These are phyloP conservation scores for Tokudaia tokunoshimensis DNA, from an alignment of 2,797 vertebrate species.

Conservation along the genomic window DNA sequence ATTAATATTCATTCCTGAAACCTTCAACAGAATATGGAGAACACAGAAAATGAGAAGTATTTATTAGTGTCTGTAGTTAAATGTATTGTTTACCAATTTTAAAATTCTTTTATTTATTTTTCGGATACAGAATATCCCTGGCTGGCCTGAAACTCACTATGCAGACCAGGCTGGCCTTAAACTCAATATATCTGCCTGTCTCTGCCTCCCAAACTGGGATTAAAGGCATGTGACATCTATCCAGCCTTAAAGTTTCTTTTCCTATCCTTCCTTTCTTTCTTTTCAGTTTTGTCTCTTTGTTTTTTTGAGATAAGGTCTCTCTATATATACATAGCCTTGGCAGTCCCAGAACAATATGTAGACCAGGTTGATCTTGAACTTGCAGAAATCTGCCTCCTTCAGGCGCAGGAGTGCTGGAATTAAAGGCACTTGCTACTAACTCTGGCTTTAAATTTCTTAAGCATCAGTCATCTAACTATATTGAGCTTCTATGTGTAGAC, in stretches of 20 bases:
- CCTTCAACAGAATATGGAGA: slow-evolving; percentile 31
- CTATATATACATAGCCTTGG: too few species aligned
- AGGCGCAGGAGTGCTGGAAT: neutral
- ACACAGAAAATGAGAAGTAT: slow-evolving; percentile 26
- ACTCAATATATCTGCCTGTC: neutral
- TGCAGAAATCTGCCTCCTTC: neutral
- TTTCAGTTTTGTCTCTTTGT: neutral
- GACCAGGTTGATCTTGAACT: neutral
- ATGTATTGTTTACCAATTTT: neutral
- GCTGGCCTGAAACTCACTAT: neutral
- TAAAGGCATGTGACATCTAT: too few species aligned
- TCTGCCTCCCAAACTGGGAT: neutral
- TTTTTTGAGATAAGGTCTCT: neutral
- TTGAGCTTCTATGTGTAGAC: neutral
- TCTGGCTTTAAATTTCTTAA: neutral
- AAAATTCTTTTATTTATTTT: neutral
- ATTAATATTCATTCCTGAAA: slow-evolving; percentile 38
- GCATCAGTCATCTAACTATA: neutral
- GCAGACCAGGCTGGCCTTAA: neutral
- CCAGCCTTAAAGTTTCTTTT: slow-evolving; percentile 7
- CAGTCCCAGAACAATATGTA: too few species aligned
- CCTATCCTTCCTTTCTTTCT: neutral
- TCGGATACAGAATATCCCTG: neutral
- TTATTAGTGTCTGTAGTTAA: neutral
- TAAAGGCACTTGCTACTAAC: neutral